These are phyloP conservation scores for Hippopotamyrus pictus DNA, from an alignment of 2,797 vertebrate species.

Conservation along the genomic window DNA sequence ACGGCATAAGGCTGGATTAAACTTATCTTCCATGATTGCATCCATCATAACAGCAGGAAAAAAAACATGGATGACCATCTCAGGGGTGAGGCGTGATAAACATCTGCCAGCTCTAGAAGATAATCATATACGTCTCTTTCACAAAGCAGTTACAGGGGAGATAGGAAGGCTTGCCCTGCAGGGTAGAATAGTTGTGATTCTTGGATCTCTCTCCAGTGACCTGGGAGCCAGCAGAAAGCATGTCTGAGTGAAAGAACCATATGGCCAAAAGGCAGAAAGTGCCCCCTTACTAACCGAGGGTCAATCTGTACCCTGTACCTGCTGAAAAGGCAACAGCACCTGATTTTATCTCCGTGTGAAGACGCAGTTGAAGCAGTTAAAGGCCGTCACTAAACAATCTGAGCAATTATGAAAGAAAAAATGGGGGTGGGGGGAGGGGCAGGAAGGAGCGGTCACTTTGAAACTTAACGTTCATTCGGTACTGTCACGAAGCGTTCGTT, in stretches of 20 bases:
- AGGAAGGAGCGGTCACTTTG: slow-evolving; percentile 13
- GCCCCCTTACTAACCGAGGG: slow-evolving; percentile 25
- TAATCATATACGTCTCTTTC: neutral
- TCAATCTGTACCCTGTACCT: slow-evolving; percentile 59
- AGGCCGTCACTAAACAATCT: slow-evolving; percentile 13
- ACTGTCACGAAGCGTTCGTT: neutral
- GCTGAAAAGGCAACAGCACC: slow-evolving; percentile 63
- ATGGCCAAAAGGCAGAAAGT: slow-evolving; percentile 52
- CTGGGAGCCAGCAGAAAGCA: slow-evolving; percentile 51
- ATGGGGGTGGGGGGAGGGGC: neutral
- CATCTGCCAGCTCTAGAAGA: neutral
- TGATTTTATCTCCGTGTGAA: slow-evolving; percentile 69
- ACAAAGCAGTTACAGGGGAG: neutral
- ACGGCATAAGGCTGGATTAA: neutral
- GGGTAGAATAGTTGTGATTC: slow-evolving; percentile 68
- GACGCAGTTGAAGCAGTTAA: slow-evolving; percentile 70
- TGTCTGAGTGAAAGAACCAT: slow-evolving; percentile 47
- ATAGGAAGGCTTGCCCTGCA: slow-evolving; percentile 18
- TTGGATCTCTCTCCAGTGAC: slow-evolving; percentile 56
- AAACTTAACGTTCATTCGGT: neutral
- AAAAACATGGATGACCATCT: neutral
- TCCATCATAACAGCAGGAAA: neutral
- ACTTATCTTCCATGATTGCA: neutral
- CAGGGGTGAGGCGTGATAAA: neutral
- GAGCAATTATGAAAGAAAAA: slow-evolving; percentile 41